Percentiles rank a stretch among this genome's conserved stretches.
phyloP scores from a whole-genome alignment of 2,888 invertebrate genomes.

The Dryobota labecula region DNA sequence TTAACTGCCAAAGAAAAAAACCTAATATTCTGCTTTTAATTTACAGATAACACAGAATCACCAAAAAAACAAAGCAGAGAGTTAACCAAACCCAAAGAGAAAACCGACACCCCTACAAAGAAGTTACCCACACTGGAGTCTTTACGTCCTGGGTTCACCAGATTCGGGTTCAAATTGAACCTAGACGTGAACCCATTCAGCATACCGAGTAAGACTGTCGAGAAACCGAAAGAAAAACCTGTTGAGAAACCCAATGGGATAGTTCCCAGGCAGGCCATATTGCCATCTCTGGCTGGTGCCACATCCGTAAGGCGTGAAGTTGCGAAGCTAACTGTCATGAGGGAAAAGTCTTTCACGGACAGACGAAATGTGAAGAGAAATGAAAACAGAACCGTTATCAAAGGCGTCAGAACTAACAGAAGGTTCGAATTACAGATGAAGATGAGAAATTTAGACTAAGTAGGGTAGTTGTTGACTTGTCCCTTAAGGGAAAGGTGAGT shows the following conservation, averaged over 20 bases:
- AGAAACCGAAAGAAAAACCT: slow-evolving; percentile 36
- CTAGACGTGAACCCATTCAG: slow-evolving; percentile 84
- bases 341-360: slow-evolving; percentile 81
- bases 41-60: slow-evolving; percentile 54
- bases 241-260: slow-evolving; percentile 58
- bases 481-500: background rate
- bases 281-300: slow-evolving; percentile 77
- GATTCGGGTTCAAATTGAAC: slow-evolving; percentile 88
- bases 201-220: slow-evolving; percentile 69
- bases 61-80: slow-evolving; percentile 60
- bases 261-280: slow-evolving; percentile 61
- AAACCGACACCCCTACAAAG: slow-evolving; percentile 72
- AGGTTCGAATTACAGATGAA: slow-evolving; percentile 94
- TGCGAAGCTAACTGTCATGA: slow-evolving; percentile 80
- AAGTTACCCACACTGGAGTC: slow-evolving; percentile 71
- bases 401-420: slow-evolving; percentile 93
- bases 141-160: slow-evolving; percentile 80
- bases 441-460: slow-evolving; percentile 87
- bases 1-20: no score
- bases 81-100: slow-evolving; percentile 53
- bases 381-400: slow-evolving; percentile 88
- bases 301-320: slow-evolving; percentile 72
- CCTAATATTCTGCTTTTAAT: background rate
- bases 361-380: slow-evolving; percentile 77
- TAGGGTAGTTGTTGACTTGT: slow-evolving; percentile 17